These are phyloP conservation scores for Pomatorhinus ruficollis DNA, from an alignment of 2,113 vertebrate genomes.

Conservation along the genomic window DNA sequence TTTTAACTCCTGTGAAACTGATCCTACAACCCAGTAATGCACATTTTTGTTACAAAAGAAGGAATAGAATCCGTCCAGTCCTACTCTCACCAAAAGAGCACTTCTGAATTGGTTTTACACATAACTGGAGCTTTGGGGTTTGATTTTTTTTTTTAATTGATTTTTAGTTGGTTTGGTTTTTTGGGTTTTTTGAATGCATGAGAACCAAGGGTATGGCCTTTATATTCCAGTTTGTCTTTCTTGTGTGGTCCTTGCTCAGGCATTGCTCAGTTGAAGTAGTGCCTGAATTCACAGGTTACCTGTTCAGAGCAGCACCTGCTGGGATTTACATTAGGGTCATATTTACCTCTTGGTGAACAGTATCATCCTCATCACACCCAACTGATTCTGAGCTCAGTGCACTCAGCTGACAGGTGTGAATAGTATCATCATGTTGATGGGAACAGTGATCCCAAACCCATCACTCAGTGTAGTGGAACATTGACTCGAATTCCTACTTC, in stretches of 20 bases:
- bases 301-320: background rate
- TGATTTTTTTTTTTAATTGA: background rate
- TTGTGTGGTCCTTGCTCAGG: background rate
- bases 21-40: background rate
- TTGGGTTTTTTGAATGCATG: background rate
- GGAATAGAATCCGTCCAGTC: background rate
- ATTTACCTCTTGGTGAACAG: background rate
- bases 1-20: background rate
- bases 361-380: background rate
- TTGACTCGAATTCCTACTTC: background rate
- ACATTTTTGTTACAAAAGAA: background rate
- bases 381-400: background rate
- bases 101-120: background rate
- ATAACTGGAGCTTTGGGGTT: background rate
- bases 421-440: background rate
- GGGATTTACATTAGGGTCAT: background rate
- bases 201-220: background rate
- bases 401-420: background rate
- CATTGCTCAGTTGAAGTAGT: background rate
- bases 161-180: background rate
- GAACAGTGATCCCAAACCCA: background rate
- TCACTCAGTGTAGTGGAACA: background rate
- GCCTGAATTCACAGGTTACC: background rate
- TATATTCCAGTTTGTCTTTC: background rate
- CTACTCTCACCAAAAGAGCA: background rate